Evolutionary conservation across 2,113 vertebrate species (phyloP), one percentile per base, ranked within the genome.

Genomic region (Tragulus kanchil): DNA sequence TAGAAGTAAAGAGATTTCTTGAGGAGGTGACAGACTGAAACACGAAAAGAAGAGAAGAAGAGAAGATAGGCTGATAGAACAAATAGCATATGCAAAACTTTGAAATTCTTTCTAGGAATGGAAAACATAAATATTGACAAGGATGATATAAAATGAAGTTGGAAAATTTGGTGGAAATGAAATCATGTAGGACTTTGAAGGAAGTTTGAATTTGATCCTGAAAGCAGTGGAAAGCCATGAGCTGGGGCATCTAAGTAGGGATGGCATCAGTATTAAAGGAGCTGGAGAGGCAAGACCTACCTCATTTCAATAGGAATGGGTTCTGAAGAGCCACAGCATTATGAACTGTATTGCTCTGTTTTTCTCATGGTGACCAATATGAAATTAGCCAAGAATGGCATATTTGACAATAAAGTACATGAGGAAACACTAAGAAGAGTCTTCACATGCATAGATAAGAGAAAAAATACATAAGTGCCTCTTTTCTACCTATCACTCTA

Each of bases 131-230:
- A 93, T 87, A 64, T 93, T 90, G 11, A 73, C 15, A 36, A 89
- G 86, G 77, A 7, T 26, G 26, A 79, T 88, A 73, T 75, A 90
- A 94, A 96, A 88, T 58, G 71, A 90, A 17, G 6, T 86, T 94
- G n/a, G 67, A 75, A 92, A 61, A 50, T 73, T 90, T 89, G 42
- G 26, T 26, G 90, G 89, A 90, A 97, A 84, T 64, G 93, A 61
- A 42, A 79, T 94, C 61, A 73, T 61, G 5, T 1, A 82, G 48
- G 50, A 10, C 58, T 84, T 87, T 93, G 61, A 82, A 85, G 45
- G 56, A 69, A n/a, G 56, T 65, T 84, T 92, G 36, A 78, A 78
- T 94, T 85, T 90, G 21, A 87, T 94, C 79, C 48, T 77, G 21
- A 92, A 77, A 87, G 50, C 48, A 89, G 26, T 89, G 36, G 8